phyloP scores from a whole-genome alignment of 2,113 vertebrate species.

The Crocuta crocuta region DNA sequence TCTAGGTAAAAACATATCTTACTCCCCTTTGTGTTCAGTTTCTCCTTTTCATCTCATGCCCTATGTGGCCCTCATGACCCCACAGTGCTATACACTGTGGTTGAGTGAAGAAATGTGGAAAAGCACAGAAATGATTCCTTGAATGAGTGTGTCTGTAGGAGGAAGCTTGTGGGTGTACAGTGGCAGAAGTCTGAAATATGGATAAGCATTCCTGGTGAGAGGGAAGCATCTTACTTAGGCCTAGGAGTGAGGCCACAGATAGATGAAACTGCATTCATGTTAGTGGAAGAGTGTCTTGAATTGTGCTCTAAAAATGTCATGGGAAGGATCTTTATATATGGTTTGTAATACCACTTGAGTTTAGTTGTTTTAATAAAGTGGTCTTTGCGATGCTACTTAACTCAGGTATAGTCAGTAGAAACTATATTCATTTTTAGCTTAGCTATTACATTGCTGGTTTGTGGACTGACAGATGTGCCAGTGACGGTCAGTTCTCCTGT shows the following conservation, averaged over 20 bases:
- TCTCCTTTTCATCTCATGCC: neutral
- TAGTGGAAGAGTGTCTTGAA: neutral
- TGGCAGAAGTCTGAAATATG: neutral
- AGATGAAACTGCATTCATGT: neutral
- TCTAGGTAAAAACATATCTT: neutral
- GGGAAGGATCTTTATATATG: neutral
- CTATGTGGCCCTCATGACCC: neutral
- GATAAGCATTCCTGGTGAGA: neutral
- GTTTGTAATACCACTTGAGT: neutral
- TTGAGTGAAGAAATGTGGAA: neutral
- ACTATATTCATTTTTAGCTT: neutral
- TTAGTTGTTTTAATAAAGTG: constrained; percentile 1
- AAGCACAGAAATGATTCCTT: neutral
- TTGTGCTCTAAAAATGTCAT: neutral
- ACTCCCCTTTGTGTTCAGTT: neutral
- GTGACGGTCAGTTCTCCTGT: neutral
- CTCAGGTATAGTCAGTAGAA: neutral
- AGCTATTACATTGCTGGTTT: neutral
- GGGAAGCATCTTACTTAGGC: neutral
- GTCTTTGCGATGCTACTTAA: neutral
- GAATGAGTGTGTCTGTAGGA: neutral
- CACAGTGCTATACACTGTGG: neutral
- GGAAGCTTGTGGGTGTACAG: neutral
- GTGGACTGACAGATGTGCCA: neutral
- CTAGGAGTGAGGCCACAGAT: neutral